These are phyloP conservation scores for Eriocheir sinensis DNA, from an alignment of 1,140 invertebrate genomes.

Conservation along the genomic window DNA sequence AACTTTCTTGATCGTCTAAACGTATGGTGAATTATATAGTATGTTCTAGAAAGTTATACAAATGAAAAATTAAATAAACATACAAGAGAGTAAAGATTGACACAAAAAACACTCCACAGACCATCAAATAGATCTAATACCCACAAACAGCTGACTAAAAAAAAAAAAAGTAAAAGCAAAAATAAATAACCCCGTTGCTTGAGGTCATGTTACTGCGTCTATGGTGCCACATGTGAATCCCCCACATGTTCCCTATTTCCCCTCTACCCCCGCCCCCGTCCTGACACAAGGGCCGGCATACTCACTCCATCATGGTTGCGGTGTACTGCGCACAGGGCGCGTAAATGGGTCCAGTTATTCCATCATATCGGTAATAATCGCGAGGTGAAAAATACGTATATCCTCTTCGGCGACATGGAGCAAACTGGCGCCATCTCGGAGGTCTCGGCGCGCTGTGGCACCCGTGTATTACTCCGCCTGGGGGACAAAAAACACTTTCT, in stretches of 20 bases:
- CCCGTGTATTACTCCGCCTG: constrained; percentile 41
- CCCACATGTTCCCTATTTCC: not conserved
- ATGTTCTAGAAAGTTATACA: no score
- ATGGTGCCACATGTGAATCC: no score
- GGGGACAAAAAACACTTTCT: not conserved
- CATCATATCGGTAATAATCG: constrained; percentile 74
- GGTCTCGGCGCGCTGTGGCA: not conserved
- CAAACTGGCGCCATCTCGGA: constrained; percentile 59
- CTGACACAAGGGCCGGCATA: not conserved
- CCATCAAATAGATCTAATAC: no score
- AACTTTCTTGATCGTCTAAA: no score
- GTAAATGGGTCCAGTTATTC: constrained; percentile 55
- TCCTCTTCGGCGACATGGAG: constrained; percentile 72
- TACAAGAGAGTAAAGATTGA: no score
- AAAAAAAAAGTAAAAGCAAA: no score
- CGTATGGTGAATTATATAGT: no score
- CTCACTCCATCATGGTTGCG: constrained; percentile 77
- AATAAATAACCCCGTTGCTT: no score
- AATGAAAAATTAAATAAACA: no score
- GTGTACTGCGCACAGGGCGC: constrained; percentile 76
- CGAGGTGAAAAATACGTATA: not conserved
- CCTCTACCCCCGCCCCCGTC: not conserved
- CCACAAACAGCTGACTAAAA: no score
- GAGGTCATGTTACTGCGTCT: no score
- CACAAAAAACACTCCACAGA: no score